Evolutionary conservation across 2,113 vertebrate genomes (phyloP), one percentile per base, ranked within the genome.

Genomic region (crab-eating macaque (Macaca fascicularis)): DNA sequence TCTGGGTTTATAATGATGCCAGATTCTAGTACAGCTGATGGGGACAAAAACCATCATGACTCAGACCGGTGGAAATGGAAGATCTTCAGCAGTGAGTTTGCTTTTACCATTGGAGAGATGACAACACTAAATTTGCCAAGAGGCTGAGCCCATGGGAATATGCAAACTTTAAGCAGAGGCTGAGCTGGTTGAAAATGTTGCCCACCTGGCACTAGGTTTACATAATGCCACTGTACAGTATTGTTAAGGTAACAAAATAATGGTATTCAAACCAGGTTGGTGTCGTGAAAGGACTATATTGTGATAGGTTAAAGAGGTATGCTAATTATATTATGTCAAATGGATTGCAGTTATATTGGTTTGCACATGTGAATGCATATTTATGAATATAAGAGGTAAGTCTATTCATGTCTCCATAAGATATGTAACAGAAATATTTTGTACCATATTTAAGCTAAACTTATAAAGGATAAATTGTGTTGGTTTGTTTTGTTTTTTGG

Each of bases 41-140:
- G 93, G 96, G 93, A 93, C 97, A 92, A 52, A 97, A 97, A 12
- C 88, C 52, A 0, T 93, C 83, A 96, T 84, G 95, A 98, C 90
- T 82, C 97, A 96, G 96, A 95, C 72, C 90, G 48, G 97, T 97
- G 96, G 97, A 98, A 97, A 82, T 90, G 97, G 97, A 98, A 98
- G 97, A 98, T 59, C 96, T 97, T 82, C 96, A 83, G 94, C 91
- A 97, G 95, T 79, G 97, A 97, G 97, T 97, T 88, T 94, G 89
- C 95, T 98, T 90, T 96, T 93, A 81, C 93, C 97, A 52, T 74
- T 97, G 98, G 93, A 98, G 82, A 94, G 80, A 96, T 94, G 97
- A 93, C 96, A 96, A 40, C 97, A 96, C 81, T 98, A 96, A 97
- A 89, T 97, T 90, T 95, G 88, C 94, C 97, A 97, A 97, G 97